A percentile compares a stretch with the other conserved stretches of the same genome.
These are phyloP conservation scores for Carlito syrichta DNA, from an alignment of 2,113 vertebrate species.

Conservation along the genomic window DNA sequence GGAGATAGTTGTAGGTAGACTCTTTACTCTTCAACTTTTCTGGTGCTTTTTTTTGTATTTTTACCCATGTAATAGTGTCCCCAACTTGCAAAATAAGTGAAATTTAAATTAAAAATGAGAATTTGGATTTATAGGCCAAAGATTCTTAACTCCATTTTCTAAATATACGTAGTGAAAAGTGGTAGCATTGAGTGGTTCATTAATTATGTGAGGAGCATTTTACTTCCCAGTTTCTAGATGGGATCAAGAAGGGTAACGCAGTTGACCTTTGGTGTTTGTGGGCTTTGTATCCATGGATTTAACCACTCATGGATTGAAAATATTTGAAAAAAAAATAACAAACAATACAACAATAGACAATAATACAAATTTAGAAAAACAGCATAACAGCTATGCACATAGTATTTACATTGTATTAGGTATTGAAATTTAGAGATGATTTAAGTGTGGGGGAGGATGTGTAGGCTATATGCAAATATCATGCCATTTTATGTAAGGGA, in stretches of 20 bases:
- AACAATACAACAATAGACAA: not conserved
- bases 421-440: not conserved
- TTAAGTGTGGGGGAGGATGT: not conserved
- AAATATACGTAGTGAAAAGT: not conserved
- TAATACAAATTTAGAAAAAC: not conserved
- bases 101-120: conserved; percentile 1
- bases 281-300: not conserved
- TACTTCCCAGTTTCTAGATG: not conserved
- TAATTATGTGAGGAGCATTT: not conserved
- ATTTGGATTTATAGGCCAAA: not conserved
- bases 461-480: not conserved
- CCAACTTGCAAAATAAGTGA: not conserved
- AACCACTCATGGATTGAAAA: not conserved
- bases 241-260: not conserved
- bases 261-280: not conserved
- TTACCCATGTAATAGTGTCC: not conserved
- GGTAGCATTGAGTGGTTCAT: not conserved
- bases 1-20: not conserved
- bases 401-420: not conserved
- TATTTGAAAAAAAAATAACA: not conserved
- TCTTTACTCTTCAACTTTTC: not conserved
- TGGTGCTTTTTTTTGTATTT: not conserved
- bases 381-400: not conserved
- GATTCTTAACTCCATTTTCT: not conserved
- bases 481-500: not conserved